Conservation (phyloP, 2,797 vertebrate species). For the Lithobates sylvaticus region DNA sequence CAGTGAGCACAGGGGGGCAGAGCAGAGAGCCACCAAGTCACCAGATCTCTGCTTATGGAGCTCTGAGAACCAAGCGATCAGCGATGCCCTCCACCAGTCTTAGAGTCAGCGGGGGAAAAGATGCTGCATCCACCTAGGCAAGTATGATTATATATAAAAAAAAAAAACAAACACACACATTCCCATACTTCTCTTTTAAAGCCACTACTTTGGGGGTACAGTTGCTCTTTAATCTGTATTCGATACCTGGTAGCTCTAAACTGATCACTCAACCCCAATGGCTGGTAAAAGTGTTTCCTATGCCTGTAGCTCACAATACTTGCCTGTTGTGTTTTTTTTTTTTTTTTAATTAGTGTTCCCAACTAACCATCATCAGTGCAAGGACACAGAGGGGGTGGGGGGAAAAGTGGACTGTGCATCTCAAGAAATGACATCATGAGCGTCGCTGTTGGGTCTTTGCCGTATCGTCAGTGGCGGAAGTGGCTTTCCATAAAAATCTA, state of each 20-base stretch:
- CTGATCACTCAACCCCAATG: neutral
- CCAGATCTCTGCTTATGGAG: no score
- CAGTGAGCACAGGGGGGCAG: no score
- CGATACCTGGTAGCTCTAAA: neutral
- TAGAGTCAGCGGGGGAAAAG: no score
- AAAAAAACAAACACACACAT: no score
- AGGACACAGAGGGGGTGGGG: neutral
- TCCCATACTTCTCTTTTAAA: neutral
- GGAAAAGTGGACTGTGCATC: neutral
- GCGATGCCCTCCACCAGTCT: no score
- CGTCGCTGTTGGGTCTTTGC: constrained; percentile 89
- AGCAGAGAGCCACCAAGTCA: no score
- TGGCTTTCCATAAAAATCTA: constrained; percentile 87
- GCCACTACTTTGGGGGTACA: neutral
- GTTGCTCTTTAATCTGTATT: neutral
- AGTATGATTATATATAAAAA: no score
- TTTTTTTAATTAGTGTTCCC: neutral
- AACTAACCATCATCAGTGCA: constrained; percentile 7
- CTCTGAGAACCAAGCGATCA: no score
- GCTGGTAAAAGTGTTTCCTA: neutral
- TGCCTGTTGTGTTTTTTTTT: neutral
- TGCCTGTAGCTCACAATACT: neutral
- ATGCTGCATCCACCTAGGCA: no score
- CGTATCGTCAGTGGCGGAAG: constrained; percentile 87
- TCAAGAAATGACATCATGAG: constrained; percentile 87